phyloP scores from a whole-genome alignment of 2,888 invertebrate genomes.

The Ceriagrion tenellum region DNA sequence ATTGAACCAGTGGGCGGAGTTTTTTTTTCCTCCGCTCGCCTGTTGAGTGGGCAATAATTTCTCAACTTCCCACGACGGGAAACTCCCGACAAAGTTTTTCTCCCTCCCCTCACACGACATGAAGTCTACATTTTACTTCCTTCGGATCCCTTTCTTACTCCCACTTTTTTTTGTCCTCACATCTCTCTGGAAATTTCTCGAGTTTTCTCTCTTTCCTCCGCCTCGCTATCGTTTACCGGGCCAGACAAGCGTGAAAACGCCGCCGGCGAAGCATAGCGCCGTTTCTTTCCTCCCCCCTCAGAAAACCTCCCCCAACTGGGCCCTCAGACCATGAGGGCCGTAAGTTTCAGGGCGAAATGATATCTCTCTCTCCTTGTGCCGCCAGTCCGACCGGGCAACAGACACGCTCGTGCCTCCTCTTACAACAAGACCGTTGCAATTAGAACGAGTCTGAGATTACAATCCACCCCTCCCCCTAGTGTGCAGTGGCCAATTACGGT shows the following conservation, averaged over 20 bases:
- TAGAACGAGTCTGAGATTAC: background rate
- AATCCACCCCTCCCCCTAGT: too few species aligned
- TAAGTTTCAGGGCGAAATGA: slow-evolving; percentile 37
- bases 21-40: background rate
- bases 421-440: background rate
- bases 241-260: slow-evolving; percentile 47
- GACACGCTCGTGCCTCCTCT: background rate
- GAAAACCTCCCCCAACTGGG: background rate
- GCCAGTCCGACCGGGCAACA: background rate
- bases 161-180: background rate
- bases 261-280: background rate
- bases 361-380: background rate
- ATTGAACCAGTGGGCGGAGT: background rate
- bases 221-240: slow-evolving; percentile 19
- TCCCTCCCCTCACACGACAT: background rate
- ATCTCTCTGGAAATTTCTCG: background rate
- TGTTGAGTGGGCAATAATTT: background rate
- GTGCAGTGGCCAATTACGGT: background rate
- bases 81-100: background rate
- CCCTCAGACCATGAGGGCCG: background rate
- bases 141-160: background rate
- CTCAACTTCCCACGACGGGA: background rate
- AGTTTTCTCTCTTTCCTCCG: background rate
- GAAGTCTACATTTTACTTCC: background rate
- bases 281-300: background rate